A percentile compares a stretch with the other conserved stretches of the same genome.
These are phyloP conservation scores for Brachyptera putata DNA, from an alignment of 2,888 invertebrate genomes.

Conservation along the genomic window DNA sequence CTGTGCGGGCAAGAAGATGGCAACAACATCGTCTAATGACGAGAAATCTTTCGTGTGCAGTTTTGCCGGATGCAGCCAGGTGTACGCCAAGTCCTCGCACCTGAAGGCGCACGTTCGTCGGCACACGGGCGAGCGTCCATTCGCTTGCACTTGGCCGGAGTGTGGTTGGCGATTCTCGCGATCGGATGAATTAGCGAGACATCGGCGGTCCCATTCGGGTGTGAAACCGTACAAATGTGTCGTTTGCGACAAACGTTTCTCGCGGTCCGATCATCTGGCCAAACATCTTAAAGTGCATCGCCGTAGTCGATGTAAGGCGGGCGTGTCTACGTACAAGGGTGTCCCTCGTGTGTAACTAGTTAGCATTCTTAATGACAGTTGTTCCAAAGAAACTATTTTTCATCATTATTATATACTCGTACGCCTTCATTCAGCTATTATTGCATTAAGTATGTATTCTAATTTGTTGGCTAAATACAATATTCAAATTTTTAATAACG, in stretches of 20 bases:
- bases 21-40: slow-evolving; percentile 39
- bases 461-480: no score
- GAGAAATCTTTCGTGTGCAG: slow-evolving; percentile 64
- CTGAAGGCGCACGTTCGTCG: slow-evolving; percentile 82
- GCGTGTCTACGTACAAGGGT: no score
- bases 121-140: slow-evolving; percentile 59
- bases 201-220: slow-evolving; percentile 91
- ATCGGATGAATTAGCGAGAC: slow-evolving; percentile 89
- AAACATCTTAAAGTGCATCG: slow-evolving; percentile 87
- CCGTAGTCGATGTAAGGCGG: background rate
- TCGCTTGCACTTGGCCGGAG: slow-evolving; percentile 56
- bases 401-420: no score
- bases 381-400: no score
- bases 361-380: no score
- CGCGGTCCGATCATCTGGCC: slow-evolving; percentile 88
- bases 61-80: slow-evolving; percentile 67
- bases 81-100: slow-evolving; percentile 87
- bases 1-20: slow-evolving; percentile 37
- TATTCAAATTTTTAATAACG: no score
- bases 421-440: no score
- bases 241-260: slow-evolving; percentile 84
- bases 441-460: no score
- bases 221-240: slow-evolving; percentile 89
- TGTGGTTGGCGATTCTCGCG: slow-evolving; percentile 92
- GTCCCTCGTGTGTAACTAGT: no score